phyloP scores from a whole-genome alignment of 2,888 invertebrate genomes.

The Herminia tarsipennalis region DNA sequence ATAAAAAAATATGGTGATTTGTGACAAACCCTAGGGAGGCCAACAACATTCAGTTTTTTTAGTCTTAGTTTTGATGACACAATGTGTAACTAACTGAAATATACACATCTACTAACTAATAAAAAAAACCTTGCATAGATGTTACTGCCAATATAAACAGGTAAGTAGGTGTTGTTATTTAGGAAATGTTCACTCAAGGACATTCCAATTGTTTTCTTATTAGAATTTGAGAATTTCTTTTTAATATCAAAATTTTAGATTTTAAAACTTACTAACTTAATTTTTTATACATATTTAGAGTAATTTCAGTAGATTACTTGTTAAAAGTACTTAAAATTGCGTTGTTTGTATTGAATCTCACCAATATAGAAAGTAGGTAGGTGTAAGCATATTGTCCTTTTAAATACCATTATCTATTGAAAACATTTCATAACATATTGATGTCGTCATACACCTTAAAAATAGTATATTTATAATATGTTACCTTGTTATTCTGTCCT shows the following conservation, averaged over 20 bases:
- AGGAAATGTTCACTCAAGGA: constrained; percentile 34
- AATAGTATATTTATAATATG: constrained; percentile 55
- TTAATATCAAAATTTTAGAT: too few species aligned
- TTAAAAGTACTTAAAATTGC: not conserved
- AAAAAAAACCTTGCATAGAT: too few species aligned
- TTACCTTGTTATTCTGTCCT: constrained; percentile 77
- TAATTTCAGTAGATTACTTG: not conserved
- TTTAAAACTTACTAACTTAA: too few species aligned
- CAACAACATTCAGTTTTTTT: too few species aligned
- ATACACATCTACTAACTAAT: too few species aligned
- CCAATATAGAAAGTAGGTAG: constrained; percentile 61
- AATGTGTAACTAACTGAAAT: too few species aligned
- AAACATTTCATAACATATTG: constrained; percentile 44
- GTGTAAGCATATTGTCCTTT: constrained; percentile 51
- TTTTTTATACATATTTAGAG: too few species aligned
- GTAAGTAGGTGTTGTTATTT: too few species aligned
- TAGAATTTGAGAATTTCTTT: constrained; percentile 19
- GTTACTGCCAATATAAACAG: constrained; percentile 4
- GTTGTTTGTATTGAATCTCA: constrained; percentile 15
- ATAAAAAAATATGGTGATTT: too few species aligned
- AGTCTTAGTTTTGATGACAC: too few species aligned
- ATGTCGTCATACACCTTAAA: constrained; percentile 40
- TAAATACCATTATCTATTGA: constrained; percentile 42
- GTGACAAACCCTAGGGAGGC: too few species aligned
- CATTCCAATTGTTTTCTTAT: constrained; percentile 36